These are phyloP conservation scores for Lepidurus couesii DNA, from an alignment of 1,140 invertebrate species.

Conservation along the genomic window DNA sequence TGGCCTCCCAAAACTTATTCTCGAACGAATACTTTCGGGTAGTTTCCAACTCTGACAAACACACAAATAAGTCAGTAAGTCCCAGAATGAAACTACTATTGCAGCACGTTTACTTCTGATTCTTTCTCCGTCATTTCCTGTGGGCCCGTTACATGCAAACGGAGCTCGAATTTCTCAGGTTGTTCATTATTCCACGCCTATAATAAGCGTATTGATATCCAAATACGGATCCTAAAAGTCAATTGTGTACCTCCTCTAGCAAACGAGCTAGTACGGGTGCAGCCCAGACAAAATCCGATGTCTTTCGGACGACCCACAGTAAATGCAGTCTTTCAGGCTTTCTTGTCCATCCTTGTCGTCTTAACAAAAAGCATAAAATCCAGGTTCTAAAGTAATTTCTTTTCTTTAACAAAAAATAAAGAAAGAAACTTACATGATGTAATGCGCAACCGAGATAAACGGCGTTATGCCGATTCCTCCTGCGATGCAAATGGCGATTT, in stretches of 20 bases:
- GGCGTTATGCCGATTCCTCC: slow-evolving; percentile 28
- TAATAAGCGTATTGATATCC: neutral
- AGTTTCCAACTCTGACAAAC: neutral
- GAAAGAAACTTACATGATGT: slow-evolving; percentile 28
- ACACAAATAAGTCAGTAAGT: neutral
- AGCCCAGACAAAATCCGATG: slow-evolving; percentile 8
- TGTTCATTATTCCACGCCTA: slow-evolving; percentile 14
- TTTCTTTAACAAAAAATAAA: neutral
- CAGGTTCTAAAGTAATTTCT: neutral
- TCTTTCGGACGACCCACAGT: slow-evolving; percentile 19
- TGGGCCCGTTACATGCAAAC: neutral
- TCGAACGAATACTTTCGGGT: neutral
- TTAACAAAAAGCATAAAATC: neutral
- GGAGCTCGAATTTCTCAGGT: slow-evolving; percentile 22
- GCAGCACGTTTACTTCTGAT: neutral
- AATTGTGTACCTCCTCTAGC: slow-evolving; percentile 1
- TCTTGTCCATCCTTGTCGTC: slow-evolving; percentile 26
- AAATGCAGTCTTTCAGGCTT: slow-evolving; percentile 28
- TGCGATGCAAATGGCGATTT: slow-evolving; percentile 27
- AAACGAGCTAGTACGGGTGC: slow-evolving; percentile 23
- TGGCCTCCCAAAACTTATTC: slow-evolving; percentile 20
- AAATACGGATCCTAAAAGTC: neutral
- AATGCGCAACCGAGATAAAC: neutral
- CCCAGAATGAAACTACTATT: neutral
- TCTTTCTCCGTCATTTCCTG: neutral